phyloP scores from a whole-genome alignment of 1,140 invertebrate genomes.

The Trichonephila clavipes region DNA sequence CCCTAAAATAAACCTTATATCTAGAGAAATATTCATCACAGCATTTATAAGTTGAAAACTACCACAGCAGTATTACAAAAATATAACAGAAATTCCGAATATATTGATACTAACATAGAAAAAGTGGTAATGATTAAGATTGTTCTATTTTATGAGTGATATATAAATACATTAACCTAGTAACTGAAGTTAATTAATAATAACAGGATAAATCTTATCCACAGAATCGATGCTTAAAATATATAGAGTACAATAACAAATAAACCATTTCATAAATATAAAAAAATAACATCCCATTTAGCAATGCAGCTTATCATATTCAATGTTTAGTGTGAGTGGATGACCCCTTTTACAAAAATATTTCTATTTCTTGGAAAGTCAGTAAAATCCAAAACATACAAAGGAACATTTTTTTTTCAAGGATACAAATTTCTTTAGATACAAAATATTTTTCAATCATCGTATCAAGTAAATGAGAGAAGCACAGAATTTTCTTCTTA shows the following conservation, averaged over 20 bases:
- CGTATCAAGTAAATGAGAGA: neutral
- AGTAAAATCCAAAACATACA: constrained; percentile 52
- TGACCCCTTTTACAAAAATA: constrained; percentile 56
- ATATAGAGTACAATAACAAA: neutral
- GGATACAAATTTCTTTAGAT: constrained; percentile 10
- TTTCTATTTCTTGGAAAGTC: constrained; percentile 42
- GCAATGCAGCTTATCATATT: neutral
- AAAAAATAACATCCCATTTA: neutral
- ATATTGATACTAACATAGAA: neutral
- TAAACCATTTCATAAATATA: neutral
- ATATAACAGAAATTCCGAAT: too few species aligned
- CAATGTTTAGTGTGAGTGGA: constrained; percentile 10
- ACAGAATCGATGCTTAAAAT: neutral
- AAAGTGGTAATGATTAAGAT: neutral
- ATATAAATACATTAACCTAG: neutral
- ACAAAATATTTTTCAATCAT: constrained; percentile 32
- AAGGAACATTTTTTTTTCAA: constrained; percentile 34
- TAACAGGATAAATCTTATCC: neutral
- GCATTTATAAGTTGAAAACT: too few species aligned
- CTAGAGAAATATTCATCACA: too few species aligned
- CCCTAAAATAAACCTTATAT: too few species aligned
- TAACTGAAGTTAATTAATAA: neutral
- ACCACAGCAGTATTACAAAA: too few species aligned
- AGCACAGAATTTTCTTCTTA: neutral
- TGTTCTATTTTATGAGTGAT: neutral